These are phyloP conservation scores for Litocranius walleri DNA, from an alignment of 2,113 vertebrate genomes.

Conservation along the genomic window DNA sequence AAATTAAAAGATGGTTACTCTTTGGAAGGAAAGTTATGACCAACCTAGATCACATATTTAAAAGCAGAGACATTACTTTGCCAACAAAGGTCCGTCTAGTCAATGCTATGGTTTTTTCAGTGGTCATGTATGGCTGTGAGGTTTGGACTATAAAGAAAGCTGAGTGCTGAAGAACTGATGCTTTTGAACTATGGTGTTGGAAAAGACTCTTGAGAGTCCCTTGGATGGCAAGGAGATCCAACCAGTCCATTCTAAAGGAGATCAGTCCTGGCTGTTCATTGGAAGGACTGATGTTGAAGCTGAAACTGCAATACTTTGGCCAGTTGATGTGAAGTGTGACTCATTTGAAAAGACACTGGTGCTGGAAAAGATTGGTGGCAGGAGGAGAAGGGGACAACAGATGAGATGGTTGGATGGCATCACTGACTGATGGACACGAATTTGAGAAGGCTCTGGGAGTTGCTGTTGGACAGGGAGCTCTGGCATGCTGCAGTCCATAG, in stretches of 20 bases:
- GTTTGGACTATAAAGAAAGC: not conserved
- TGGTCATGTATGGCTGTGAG: not conserved
- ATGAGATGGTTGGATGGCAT: not conserved
- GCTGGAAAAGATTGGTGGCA: fast-evolving
- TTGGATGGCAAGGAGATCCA: not conserved
- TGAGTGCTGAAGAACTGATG: not conserved
- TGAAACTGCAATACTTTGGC: not conserved
- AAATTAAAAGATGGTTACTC: not conserved
- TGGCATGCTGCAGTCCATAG: not conserved
- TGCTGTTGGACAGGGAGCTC: not conserved
- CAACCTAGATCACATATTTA: not conserved
- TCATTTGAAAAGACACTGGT: not conserved
- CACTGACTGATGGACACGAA: not conserved
- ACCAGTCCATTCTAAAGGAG: not conserved
- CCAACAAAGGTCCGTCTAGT: not conserved
- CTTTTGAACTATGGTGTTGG: not conserved
- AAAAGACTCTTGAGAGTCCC: not conserved
- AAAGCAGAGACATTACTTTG: not conserved
- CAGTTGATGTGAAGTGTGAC: not conserved
- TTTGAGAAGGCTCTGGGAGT: not conserved
- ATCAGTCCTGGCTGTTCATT: not conserved
- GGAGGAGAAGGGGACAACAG: not conserved
- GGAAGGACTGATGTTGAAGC: not conserved
- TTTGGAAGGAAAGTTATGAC: not conserved
- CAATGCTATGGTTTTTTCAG: not conserved